phyloP scores from a whole-genome alignment of 2,888 invertebrate species.

The Amiota minor region DNA sequence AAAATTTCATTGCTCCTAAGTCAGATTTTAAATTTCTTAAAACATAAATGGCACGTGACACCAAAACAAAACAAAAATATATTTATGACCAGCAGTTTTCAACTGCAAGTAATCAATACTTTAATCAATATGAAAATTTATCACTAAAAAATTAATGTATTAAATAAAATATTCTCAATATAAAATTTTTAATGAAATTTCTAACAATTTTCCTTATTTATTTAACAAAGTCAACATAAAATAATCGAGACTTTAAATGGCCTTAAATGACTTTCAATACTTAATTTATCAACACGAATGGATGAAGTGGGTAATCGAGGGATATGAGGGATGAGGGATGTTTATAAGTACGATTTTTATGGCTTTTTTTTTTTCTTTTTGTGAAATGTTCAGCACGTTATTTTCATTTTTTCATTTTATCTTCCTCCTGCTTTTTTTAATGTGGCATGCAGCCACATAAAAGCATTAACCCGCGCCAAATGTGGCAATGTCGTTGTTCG shows the following conservation, averaged over 20 bases:
- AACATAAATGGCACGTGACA: too few species aligned
- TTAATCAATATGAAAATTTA: too few species aligned
- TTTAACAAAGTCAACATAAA: too few species aligned
- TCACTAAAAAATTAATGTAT: not conserved
- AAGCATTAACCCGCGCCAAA: constrained; percentile 34
- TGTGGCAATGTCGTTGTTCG: constrained; percentile 42
- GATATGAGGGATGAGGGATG: constrained; percentile 19
- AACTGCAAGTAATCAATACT: too few species aligned
- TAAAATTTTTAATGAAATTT: constrained; percentile 28
- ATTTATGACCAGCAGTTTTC: too few species aligned
- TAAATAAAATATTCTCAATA: constrained; percentile 37
- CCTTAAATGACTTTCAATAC: constrained; percentile 50
- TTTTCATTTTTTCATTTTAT: constrained; percentile 36
- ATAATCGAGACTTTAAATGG: constrained; percentile 35
- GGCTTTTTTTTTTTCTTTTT: constrained; percentile 52
- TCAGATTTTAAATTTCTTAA: too few species aligned
- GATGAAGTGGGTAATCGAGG: constrained; percentile 1
- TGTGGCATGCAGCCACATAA: constrained; percentile 26
- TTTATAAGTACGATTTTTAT: constrained; percentile 43
- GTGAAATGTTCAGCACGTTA: constrained; percentile 47
- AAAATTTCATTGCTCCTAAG: too few species aligned
- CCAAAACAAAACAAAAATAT: too few species aligned
- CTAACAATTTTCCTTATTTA: too few species aligned
- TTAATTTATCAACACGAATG: constrained; percentile 43
- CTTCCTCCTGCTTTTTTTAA: constrained; percentile 3